Conservation (phyloP, 2,113 vertebrate genomes). For the Sander vitreus region DNA sequence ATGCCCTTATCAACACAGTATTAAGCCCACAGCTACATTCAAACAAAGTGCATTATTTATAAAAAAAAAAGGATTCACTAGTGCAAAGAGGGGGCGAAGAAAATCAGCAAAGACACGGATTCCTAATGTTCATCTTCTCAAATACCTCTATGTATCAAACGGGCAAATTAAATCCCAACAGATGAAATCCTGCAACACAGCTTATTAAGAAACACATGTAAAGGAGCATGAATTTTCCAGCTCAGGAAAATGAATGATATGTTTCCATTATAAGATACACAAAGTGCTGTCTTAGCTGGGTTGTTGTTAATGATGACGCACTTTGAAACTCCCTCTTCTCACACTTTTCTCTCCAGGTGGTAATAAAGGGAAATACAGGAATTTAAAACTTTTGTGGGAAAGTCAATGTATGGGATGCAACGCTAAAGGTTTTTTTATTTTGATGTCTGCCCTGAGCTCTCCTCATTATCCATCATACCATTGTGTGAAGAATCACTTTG, state of each 20-base stretch:
- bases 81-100: conserved; percentile 41
- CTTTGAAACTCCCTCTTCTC: conserved; percentile 40
- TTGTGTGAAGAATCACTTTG: conserved; percentile 56
- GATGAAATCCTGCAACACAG: conserved; percentile 26
- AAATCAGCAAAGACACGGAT: conserved; percentile 35
- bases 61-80: conserved; percentile 58
- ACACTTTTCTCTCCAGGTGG: conserved; percentile 42
- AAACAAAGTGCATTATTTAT: conserved; percentile 82
- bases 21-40: conserved; percentile 56
- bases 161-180: conserved; percentile 27
- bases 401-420: conserved; percentile 22
- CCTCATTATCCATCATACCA: conserved; percentile 57
- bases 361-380: conserved; percentile 34
- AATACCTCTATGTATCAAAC: conserved; percentile 26
- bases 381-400: conserved; percentile 28
- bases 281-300: conserved; percentile 27
- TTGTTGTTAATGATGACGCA: conserved; percentile 33
- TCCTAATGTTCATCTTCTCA: conserved; percentile 29
- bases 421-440: conserved; percentile 37
- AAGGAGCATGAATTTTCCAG: conserved; percentile 24
- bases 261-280: conserved; percentile 54
- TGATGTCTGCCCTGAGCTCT: conserved; percentile 36
- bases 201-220: conserved; percentile 25
- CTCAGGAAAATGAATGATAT: conserved; percentile 34
- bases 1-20: conserved; percentile 57